Conservation (phyloP, 2,113 vertebrate genomes). For the Geococcyx californianus region DNA sequence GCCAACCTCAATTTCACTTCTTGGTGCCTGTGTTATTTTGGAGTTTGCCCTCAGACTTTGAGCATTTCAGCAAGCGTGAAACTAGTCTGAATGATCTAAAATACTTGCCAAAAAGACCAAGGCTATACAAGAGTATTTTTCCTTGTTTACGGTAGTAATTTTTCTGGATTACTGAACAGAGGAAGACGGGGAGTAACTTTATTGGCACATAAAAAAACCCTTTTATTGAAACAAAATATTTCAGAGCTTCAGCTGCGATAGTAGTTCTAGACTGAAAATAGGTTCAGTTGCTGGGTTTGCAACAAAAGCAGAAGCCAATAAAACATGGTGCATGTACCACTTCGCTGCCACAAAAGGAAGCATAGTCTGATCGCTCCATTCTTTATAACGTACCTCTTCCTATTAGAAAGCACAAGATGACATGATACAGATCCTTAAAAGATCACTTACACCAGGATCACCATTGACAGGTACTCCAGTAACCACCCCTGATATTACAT, state of each 20-base stretch:
- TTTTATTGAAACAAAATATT: background rate
- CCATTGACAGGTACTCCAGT: background rate
- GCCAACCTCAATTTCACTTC: background rate
- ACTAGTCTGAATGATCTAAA: background rate
- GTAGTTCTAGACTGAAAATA: background rate
- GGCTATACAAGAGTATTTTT: background rate
- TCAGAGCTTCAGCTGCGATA: background rate
- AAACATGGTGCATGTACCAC: background rate
- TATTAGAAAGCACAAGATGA: background rate
- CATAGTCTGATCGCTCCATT: background rate
- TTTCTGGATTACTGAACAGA: background rate
- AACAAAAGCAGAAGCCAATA: background rate
- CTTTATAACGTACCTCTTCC: background rate
- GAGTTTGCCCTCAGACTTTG: background rate
- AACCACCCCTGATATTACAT: background rate
- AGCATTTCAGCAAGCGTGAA: background rate
- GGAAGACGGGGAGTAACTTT: background rate
- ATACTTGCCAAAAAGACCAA: background rate
- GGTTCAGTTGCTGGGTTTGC: background rate
- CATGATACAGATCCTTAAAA: background rate
- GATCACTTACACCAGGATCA: background rate
- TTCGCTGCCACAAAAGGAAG: background rate
- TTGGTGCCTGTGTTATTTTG: background rate
- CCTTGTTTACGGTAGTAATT: background rate
- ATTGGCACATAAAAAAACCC: background rate